Conservation (phyloP, 1,140 invertebrate species). For the Hormaphis cornu region DNA sequence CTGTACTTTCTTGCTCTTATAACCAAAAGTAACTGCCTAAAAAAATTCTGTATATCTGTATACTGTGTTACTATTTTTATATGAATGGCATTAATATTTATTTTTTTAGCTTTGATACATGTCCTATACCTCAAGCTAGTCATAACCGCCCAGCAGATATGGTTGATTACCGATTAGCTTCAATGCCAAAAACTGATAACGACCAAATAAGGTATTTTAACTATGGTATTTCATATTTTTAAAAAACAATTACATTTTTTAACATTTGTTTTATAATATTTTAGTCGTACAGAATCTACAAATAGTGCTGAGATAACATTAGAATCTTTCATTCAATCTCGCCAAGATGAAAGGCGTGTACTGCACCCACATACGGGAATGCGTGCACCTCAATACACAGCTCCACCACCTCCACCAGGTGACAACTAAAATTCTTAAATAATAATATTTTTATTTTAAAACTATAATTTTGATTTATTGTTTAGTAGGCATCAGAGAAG, state of each 20-base stretch:
- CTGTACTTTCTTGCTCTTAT: conserved; percentile 18
- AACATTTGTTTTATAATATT: neutral
- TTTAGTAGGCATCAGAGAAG: conserved; percentile 6
- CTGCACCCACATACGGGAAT: conserved; percentile 24
- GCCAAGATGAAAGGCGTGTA: conserved; percentile 53
- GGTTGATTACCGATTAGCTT: conserved; percentile 40
- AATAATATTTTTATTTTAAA: neutral
- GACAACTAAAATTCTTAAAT: neutral
- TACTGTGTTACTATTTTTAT: neutral
- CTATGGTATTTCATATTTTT: neutral
- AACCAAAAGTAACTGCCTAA: neutral
- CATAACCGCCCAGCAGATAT: conserved; percentile 38
- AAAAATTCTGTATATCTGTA: neutral
- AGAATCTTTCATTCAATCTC: conserved; percentile 63
- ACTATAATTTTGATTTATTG: neutral
- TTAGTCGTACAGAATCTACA: neutral
- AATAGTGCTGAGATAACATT: conserved; percentile 48
- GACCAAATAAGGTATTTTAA: conserved; percentile 19
- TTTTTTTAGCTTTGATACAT: neutral
- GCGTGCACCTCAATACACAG: conserved; percentile 32
- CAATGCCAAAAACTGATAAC: conserved; percentile 34
- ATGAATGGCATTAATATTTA: neutral
- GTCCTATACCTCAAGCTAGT: conserved; percentile 24
- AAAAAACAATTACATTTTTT: neutral
- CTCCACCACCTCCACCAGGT: conserved; percentile 32